Evolutionary conservation across 1,140 invertebrate species (phyloP).

Genomic region (Campodea augens): DNA sequence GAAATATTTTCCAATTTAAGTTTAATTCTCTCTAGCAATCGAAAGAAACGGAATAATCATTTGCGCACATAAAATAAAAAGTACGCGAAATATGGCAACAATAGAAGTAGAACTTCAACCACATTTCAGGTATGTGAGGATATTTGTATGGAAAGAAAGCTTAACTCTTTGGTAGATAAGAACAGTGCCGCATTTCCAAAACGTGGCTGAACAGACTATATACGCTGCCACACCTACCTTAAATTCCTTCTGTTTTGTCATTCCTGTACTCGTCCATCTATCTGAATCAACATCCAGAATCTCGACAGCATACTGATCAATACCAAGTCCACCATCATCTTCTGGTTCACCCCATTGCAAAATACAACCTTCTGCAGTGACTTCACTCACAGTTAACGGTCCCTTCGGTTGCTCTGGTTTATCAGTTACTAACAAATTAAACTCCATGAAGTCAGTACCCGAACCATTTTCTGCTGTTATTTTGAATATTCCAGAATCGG

Average conservation of each 20-base stretch:
- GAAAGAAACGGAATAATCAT: no score
- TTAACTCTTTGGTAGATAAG: no score
- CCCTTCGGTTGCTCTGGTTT: slow-evolving; percentile 49
- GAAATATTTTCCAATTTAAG: no score
- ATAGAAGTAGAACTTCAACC: no score
- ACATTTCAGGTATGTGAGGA: slow-evolving; percentile 5
- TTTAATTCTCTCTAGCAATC: no score
- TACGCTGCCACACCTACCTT: slow-evolving; percentile 38
- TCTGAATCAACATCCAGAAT: slow-evolving; percentile 85
- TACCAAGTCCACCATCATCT: slow-evolving; percentile 83
- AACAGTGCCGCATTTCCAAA: no score
- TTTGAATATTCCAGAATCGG: no score
- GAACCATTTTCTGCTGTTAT: slow-evolving; percentile 88
- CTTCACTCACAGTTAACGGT: slow-evolving; percentile 63
- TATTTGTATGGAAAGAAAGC: no score
- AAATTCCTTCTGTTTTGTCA: slow-evolving; percentile 71
- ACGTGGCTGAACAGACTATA: no score
- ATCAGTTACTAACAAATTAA: slow-evolving; percentile 75
- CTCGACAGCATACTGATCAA: slow-evolving; percentile 86
- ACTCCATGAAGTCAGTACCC: slow-evolving; percentile 76
- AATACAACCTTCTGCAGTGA: slow-evolving; percentile 77
- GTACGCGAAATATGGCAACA: no score
- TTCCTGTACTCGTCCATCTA: slow-evolving; percentile 79
- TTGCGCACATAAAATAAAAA: no score
- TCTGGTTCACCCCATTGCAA: slow-evolving; percentile 87